Evolutionary conservation across 2,113 vertebrate species (phyloP).

Genomic region (Connochaetes taurinus): DNA sequence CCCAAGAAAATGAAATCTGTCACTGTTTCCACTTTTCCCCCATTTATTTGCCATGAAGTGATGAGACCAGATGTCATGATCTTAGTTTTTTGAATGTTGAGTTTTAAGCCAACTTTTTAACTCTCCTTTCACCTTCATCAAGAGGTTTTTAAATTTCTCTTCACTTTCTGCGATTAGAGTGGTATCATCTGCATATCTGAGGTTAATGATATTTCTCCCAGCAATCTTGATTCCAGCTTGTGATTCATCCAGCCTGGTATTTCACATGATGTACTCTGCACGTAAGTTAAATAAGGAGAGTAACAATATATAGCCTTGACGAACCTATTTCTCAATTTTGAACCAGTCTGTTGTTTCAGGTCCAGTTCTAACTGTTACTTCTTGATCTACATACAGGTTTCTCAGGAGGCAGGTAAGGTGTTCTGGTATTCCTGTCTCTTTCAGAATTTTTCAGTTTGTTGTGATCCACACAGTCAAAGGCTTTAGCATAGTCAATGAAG

Average conservation of each 20-base stretch:
- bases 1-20: background rate
- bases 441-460: background rate
- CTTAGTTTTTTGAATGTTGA: background rate
- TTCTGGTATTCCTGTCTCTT: background rate
- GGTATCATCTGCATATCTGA: background rate
- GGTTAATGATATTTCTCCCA: background rate
- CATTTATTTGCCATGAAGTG: background rate
- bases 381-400: background rate
- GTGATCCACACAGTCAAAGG: background rate
- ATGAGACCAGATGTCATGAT: background rate
- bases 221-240: background rate
- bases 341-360: background rate
- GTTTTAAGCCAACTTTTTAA: background rate
- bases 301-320: background rate
- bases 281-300: background rate
- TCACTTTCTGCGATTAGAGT: background rate
- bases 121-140: background rate
- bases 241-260: background rate
- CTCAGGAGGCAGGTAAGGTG: background rate
- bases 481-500: background rate
- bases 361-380: background rate
- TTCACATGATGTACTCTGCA: background rate
- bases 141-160: background rate
- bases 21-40: background rate
- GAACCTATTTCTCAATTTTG: background rate